Conservation (phyloP, 2,113 vertebrate genomes). For the Pachyramphus minor region DNA sequence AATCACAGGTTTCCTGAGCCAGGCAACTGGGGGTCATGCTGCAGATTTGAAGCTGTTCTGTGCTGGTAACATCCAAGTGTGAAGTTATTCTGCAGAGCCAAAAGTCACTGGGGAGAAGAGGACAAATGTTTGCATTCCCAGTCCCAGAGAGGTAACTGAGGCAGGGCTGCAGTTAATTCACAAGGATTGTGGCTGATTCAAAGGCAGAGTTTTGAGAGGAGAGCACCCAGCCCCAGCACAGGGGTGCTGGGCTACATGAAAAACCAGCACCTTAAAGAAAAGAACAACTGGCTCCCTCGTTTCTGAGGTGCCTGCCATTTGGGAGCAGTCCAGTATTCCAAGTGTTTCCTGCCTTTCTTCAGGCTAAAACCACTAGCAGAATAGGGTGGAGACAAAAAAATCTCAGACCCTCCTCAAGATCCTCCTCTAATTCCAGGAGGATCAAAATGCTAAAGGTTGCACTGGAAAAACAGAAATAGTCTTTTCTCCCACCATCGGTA, state of each 20-base stretch:
- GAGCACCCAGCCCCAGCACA: neutral
- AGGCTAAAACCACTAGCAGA: slow-evolving; percentile 35
- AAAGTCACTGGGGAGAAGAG: neutral
- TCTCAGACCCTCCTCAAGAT: slow-evolving; percentile 38
- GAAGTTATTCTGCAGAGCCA: neutral
- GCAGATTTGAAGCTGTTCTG: neutral
- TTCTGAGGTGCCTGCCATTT: slow-evolving; percentile 30
- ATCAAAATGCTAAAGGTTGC: slow-evolving; percentile 66
- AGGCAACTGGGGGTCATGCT: neutral
- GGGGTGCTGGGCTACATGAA: neutral
- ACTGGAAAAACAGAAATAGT: slow-evolving; percentile 48
- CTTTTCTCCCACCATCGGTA: slow-evolving; percentile 51
- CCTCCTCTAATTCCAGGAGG: slow-evolving; percentile 50
- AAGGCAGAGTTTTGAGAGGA: neutral
- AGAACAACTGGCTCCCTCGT: neutral
- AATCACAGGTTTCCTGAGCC: neutral
- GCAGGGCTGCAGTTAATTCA: neutral
- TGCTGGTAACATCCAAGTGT: neutral
- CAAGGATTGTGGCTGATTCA: neutral
- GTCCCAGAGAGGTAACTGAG: neutral
- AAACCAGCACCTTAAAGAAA: neutral
- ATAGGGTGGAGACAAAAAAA: slow-evolving; percentile 32
- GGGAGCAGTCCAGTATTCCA: slow-evolving; percentile 17
- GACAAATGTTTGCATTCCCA: neutral
- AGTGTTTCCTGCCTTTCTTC: slow-evolving; percentile 41